Conservation (phyloP, 2,888 invertebrate genomes). For the Slavum lentiscoides region DNA sequence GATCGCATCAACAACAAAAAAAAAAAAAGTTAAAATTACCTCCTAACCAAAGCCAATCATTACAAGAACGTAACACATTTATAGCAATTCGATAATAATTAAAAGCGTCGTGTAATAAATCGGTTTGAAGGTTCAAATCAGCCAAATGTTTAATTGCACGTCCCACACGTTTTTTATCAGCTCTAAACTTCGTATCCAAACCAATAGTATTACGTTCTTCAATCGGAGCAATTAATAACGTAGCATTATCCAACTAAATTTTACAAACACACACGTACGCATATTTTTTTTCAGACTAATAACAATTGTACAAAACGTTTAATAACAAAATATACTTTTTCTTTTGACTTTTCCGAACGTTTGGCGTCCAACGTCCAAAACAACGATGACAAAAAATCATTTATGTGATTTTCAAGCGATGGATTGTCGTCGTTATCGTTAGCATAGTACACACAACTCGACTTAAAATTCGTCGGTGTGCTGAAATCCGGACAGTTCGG, state of each 20-base stretch:
- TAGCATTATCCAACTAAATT: constrained; percentile 68
- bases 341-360: constrained; percentile 64
- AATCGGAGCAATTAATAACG: constrained; percentile 81
- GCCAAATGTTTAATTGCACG: constrained; percentile 91
- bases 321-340: constrained; percentile 56
- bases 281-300: not conserved
- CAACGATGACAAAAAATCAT: constrained; percentile 84
- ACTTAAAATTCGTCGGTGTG: constrained; percentile 84
- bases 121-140: constrained; percentile 90
- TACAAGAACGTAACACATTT: constrained; percentile 84
- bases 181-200: constrained; percentile 89
- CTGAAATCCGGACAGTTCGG: constrained; percentile 62
- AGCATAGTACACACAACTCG: constrained; percentile 78
- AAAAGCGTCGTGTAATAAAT: constrained; percentile 82
- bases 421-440: constrained; percentile 74
- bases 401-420: constrained; percentile 76
- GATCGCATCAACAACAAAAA: not conserved
- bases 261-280: no score
- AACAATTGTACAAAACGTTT: not conserved
- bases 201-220: constrained; percentile 95
- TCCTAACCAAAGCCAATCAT: constrained; percentile 96
- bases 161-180: constrained; percentile 85
- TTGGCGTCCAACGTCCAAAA: constrained; percentile 97
- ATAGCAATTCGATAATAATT: constrained; percentile 84
- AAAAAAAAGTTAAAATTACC: constrained; percentile 64